Evolutionary conservation across 2,113 vertebrate genomes (phyloP).

Genomic region (Himantopus leucocephalus): DNA sequence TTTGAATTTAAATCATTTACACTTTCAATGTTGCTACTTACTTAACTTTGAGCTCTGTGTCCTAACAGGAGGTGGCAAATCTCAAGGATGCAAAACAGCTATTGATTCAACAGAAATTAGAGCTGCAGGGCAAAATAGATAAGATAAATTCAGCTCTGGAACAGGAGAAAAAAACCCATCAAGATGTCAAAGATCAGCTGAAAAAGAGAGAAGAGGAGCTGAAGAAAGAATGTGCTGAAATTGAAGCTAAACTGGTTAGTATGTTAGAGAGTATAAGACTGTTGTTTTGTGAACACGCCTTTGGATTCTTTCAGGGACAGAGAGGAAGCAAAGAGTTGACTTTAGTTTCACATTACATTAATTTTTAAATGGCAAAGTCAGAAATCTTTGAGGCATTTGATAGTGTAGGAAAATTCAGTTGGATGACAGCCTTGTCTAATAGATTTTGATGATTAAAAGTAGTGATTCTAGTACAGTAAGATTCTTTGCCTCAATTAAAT

Average conservation of each 20-base stretch:
- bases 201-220: constrained; percentile 83
- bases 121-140: constrained; percentile 86
- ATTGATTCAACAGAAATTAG: constrained; percentile 95
- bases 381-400: neutral
- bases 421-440: neutral
- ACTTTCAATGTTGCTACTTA: neutral
- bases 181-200: constrained; percentile 78
- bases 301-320: neutral
- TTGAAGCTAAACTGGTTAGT: constrained; percentile 81
- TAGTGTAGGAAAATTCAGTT: neutral
- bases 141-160: constrained; percentile 74
- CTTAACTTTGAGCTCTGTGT: constrained; percentile 7
- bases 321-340: neutral
- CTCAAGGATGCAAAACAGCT: constrained; percentile 91
- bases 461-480: neutral
- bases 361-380: neutral
- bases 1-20: neutral
- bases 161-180: constrained; percentile 83
- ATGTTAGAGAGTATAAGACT: neutral
- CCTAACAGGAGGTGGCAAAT: constrained; percentile 83
- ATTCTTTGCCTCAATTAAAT: neutral
- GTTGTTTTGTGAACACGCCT: neutral
- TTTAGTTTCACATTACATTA: neutral
- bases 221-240: constrained; percentile 76
- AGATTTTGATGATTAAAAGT: neutral